These are phyloP conservation scores for Thomomys bottae DNA, from an alignment of 2,113 vertebrate species.

Conservation along the genomic window DNA sequence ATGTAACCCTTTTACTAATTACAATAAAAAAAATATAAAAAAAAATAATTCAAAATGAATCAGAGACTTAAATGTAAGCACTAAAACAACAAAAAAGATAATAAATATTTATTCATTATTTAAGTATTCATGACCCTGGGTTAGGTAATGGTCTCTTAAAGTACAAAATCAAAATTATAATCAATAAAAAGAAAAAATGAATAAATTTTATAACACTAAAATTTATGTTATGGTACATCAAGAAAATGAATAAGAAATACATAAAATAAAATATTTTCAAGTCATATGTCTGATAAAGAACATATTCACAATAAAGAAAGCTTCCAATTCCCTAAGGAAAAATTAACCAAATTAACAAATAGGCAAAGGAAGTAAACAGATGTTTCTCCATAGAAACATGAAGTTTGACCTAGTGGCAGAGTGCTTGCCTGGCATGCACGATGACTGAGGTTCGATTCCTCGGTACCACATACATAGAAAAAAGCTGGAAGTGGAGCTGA, in stretches of 20 bases:
- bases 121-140: background rate
- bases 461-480: too few relatives aligned
- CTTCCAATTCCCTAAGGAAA: slow-evolving; percentile 3
- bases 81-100: slow-evolving; percentile 12
- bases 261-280: slow-evolving; percentile 30
- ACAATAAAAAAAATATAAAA: too few relatives aligned
- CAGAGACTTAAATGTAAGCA: background rate
- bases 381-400: slow-evolving; percentile 39
- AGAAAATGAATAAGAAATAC: background rate
- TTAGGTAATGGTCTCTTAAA: slow-evolving; percentile 1
- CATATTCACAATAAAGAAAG: slow-evolving; percentile 19
- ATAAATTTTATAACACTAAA: slow-evolving; percentile 8
- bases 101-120: too few relatives aligned
- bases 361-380: background rate
- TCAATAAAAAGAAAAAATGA: background rate
- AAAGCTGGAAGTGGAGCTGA: too few relatives aligned
- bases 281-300: background rate
- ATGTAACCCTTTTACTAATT: too few relatives aligned
- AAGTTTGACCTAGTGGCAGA: too few relatives aligned
- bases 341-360: slow-evolving; percentile 31
- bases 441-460: too few relatives aligned
- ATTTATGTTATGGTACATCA: background rate
- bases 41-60: slow-evolving; percentile 40
- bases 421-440: too few relatives aligned
- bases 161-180: background rate